phyloP scores from a whole-genome alignment of 2,888 invertebrate species.

The Conistra vaccinii region DNA sequence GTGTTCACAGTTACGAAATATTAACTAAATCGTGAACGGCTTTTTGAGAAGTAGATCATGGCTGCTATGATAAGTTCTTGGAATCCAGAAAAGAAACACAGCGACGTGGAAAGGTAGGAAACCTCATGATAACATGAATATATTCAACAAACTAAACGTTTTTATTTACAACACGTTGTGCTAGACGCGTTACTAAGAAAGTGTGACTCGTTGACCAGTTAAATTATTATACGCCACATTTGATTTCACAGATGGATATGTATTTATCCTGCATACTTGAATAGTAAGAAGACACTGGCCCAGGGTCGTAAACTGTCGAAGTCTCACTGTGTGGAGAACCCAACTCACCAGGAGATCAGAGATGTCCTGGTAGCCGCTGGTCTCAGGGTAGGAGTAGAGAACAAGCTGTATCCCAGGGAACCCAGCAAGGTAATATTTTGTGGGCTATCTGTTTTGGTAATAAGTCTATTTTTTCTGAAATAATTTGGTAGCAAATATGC shows the following conservation, averaged over 20 bases:
- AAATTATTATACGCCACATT: conserved; percentile 6
- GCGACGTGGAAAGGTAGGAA: conserved; percentile 90
- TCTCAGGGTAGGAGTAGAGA: conserved; percentile 96
- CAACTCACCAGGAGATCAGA: conserved; percentile 98
- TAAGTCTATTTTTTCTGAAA: background rate
- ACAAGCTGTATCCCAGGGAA: conserved; percentile 97
- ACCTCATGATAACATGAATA: background rate
- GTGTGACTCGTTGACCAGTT: background rate
- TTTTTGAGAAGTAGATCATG: conserved; percentile 73
- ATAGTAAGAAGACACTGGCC: conserved; percentile 97
- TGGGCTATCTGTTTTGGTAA: background rate
- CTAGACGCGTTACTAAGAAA: background rate
- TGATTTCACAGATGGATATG: conserved; percentile 95
- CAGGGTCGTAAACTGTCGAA: conserved; percentile 97
- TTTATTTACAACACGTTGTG: background rate
- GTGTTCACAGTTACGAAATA: background rate
- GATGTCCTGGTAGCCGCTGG: conserved; percentile 97
- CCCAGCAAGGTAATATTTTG: conserved; percentile 92
- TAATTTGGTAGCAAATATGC: background rate
- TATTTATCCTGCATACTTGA: conserved; percentile 98
- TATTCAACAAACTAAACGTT: background rate
- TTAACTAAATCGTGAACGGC: background rate
- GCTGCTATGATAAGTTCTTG: conserved; percentile 91
- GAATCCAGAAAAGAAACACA: conserved; percentile 94
- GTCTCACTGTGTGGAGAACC: conserved; percentile 97